Base-by-base conservation (phyloP, 2,113 vertebrate species). In the Lophochroa leadbeateri region DNA sequence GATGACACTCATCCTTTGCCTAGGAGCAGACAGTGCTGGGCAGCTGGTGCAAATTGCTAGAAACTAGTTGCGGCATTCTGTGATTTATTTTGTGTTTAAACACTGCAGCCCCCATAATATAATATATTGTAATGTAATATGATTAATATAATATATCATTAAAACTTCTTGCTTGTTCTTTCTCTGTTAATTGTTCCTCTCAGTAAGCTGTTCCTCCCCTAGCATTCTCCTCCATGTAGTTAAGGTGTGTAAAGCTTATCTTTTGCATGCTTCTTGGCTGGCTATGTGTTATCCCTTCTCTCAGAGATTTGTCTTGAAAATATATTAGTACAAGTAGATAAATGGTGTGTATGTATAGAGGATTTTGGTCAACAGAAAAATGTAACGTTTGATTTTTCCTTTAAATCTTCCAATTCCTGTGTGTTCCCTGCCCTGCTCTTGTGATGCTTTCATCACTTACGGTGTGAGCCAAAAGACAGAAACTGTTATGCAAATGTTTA, bases 1-100 rank as follows among this genome's bases (percentile, higher is more conserved):
- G 10, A 12, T 17, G n/a, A 7, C n/a, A 14, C 19, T 58, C 7
- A 2, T 7, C 55, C 25, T 53, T 76, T 77, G 25, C 37, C 61
- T 46, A n/a, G 37, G 41, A 69, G 58, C 29, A 60, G 18, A 9
- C 21, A 7, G 14, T 21, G 47, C 67, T 58, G 69, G 17, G 23
- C 69, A 86, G 53, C 37, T 7, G 14, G 5, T 0, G 0, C 4
- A 2, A 57, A 11, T 9, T 33, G 1, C 37, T 23, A 46, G 41
- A 77, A 70, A 67, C 24, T 6, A 88, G 6, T 13, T 41, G 31
- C 28, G n/a, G 8, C 5, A 7, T 69, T 69, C n/a, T n/a, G 10
- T 11, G n/a, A 46, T n/a, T 49, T 60, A n/a, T 57, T 80, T 49
- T 72, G 21, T 75, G 39, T 64, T 75, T 16, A 2, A 37, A 68